These are phyloP conservation scores for Peromyscus attwateri DNA, from an alignment of 2,797 vertebrate species.

Conservation along the genomic window DNA sequence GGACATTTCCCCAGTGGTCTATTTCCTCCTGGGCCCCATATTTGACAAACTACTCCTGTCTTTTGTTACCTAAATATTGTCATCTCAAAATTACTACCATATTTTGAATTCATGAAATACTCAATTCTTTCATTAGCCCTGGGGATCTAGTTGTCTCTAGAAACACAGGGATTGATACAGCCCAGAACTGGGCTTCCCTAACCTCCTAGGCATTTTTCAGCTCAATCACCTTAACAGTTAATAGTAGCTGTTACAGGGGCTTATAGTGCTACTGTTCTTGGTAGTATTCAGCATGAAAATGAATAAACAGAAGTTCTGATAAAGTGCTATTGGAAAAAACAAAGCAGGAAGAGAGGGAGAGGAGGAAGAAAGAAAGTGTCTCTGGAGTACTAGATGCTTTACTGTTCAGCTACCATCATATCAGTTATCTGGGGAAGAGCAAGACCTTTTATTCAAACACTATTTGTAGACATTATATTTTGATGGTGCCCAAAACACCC, in stretches of 20 bases:
- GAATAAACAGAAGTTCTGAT: not conserved
- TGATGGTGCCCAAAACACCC: not conserved
- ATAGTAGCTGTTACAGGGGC: too few species aligned
- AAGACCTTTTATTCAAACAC: not conserved
- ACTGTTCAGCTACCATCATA: too few species aligned
- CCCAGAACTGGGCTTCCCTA: not conserved
- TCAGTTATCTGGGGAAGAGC: not conserved
- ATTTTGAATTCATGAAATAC: not conserved
- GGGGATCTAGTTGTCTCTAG: not conserved
- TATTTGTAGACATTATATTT: not conserved
- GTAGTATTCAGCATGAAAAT: not conserved
- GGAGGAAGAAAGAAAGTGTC: not conserved
- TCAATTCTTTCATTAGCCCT: not conserved
- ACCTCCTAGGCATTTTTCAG: not conserved
- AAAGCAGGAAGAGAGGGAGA: rapidly evolving
- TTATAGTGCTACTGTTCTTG: not conserved
- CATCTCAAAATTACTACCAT: not conserved
- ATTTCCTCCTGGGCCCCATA: not conserved
- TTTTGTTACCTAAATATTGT: not conserved
- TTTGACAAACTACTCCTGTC: not conserved
- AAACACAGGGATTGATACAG: not conserved
- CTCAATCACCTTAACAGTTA: not conserved
- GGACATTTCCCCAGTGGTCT: not conserved
- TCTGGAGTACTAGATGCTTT: not conserved
- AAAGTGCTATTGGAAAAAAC: rapidly evolving